These are phyloP conservation scores for Rambutsinella grinnellia DNA, from an alignment of 2,888 invertebrate genomes.

Conservation along the genomic window DNA sequence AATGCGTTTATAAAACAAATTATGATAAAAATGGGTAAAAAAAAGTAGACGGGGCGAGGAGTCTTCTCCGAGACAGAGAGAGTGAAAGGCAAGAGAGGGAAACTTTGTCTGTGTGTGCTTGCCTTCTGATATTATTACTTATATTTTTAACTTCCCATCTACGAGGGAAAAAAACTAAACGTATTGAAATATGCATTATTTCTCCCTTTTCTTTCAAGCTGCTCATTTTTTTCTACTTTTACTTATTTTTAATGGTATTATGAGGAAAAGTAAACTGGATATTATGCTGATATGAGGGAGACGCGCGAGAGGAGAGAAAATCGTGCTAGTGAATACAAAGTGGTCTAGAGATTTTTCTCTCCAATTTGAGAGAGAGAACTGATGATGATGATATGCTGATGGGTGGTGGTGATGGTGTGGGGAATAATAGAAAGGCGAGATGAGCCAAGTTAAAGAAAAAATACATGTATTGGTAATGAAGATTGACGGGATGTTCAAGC, in stretches of 20 bases:
- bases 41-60: slow-evolving; percentile 9
- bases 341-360: slow-evolving; percentile 34
- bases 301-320: slow-evolving; percentile 30
- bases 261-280: slow-evolving; percentile 31
- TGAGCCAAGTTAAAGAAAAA: slow-evolving; percentile 27
- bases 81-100: slow-evolving; percentile 9
- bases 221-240: slow-evolving; percentile 49
- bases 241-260: slow-evolving; percentile 49
- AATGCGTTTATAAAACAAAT: slow-evolving; percentile 48
- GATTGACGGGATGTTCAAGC: slow-evolving; percentile 65
- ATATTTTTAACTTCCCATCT: slow-evolving; percentile 29
- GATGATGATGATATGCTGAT: slow-evolving; percentile 35
- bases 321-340: slow-evolving; percentile 56
- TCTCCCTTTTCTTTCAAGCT: slow-evolving; percentile 23
- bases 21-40: slow-evolving; percentile 50
- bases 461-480: slow-evolving; percentile 59
- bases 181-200: slow-evolving; percentile 39
- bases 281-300: slow-evolving; percentile 29
- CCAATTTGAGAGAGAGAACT: neutral
- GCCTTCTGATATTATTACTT: slow-evolving; percentile 19
- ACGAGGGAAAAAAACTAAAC: slow-evolving; percentile 9
- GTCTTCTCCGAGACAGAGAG: slow-evolving; percentile 10
- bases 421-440: slow-evolving; percentile 34
- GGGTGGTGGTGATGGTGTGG: slow-evolving; percentile 30
- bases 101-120: slow-evolving; percentile 19